phyloP scores from a whole-genome alignment of 2,113 vertebrate species.

The Mystacornis crossleyi region DNA sequence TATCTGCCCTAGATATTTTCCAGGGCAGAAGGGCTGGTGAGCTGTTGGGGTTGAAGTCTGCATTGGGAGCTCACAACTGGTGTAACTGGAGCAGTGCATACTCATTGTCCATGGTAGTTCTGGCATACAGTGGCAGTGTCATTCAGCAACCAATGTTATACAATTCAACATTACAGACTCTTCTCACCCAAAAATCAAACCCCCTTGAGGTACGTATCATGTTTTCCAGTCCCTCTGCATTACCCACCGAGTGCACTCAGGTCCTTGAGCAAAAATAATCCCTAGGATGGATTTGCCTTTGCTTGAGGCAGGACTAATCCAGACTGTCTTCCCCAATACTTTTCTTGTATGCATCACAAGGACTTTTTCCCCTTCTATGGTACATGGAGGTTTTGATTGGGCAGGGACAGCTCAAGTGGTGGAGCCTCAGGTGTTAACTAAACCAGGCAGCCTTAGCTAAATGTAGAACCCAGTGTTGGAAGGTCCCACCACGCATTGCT shows the following conservation, averaged over 20 bases:
- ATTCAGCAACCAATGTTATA: background rate
- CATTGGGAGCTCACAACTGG: background rate
- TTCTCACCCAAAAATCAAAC: background rate
- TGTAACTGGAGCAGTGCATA: background rate
- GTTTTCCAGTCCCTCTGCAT: background rate
- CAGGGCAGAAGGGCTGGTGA: background rate
- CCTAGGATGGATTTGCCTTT: background rate
- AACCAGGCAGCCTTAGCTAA: background rate
- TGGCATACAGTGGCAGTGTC: background rate
- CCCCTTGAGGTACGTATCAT: background rate
- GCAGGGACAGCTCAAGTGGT: background rate
- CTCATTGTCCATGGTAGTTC: background rate
- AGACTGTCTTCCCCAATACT: background rate
- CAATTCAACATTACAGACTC: background rate
- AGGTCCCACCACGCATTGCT: background rate
- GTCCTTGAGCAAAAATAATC: background rate
- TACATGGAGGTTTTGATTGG: background rate
- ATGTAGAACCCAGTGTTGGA: background rate
- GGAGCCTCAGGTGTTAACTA: background rate
- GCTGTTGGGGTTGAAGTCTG: too few relatives aligned
- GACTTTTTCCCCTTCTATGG: background rate
- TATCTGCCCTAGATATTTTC: background rate
- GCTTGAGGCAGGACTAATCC: background rate
- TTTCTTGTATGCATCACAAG: background rate
- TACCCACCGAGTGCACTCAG: background rate